Evolutionary conservation across 2,888 invertebrate species (phyloP).

Genomic region (Volucella inflata): DNA sequence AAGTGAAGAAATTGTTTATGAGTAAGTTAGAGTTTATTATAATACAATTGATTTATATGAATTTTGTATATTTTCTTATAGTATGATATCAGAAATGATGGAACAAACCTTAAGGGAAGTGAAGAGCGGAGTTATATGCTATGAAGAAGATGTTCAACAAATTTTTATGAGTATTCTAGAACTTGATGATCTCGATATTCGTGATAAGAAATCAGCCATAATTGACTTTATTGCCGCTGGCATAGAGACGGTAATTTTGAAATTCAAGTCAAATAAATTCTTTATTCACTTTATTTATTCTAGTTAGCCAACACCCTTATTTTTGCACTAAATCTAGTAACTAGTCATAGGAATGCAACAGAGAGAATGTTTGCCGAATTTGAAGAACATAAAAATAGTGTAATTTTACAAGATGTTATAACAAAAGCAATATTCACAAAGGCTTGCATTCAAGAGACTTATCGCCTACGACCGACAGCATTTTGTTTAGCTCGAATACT

Average conservation of each 20-base stretch:
- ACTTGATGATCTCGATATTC: constrained; percentile 89
- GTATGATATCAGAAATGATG: constrained; percentile 91
- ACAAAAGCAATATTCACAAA: constrained; percentile 89
- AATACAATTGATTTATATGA: constrained; percentile 15
- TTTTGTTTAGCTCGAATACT: constrained; percentile 91
- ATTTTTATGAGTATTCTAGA: constrained; percentile 91
- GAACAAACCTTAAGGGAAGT: constrained; percentile 87
- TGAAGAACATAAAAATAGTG: constrained; percentile 84
- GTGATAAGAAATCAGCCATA: constrained; percentile 93
- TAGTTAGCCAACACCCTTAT: constrained; percentile 92
- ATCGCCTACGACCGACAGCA: constrained; percentile 88
- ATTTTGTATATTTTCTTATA: constrained; percentile 80
- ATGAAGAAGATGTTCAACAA: constrained; percentile 87
- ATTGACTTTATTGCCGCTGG: constrained; percentile 95
- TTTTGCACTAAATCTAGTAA: constrained; percentile 90
- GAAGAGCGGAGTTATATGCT: constrained; percentile 81
- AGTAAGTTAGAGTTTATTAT: constrained; percentile 84
- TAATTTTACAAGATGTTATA: constrained; percentile 86
- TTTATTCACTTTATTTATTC: constrained; percentile 51
- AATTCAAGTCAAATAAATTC: neutral
- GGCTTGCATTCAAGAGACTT: constrained; percentile 91
- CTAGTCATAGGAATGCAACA: constrained; percentile 88
- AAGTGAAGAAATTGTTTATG: constrained; percentile 92
- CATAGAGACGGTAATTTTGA: constrained; percentile 89
- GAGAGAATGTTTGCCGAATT: constrained; percentile 88